Percentiles rank a stretch among this genome's conserved stretches.
These are phyloP conservation scores for Equus przewalskii DNA, from an alignment of 2,113 vertebrate genomes.

Conservation along the genomic window DNA sequence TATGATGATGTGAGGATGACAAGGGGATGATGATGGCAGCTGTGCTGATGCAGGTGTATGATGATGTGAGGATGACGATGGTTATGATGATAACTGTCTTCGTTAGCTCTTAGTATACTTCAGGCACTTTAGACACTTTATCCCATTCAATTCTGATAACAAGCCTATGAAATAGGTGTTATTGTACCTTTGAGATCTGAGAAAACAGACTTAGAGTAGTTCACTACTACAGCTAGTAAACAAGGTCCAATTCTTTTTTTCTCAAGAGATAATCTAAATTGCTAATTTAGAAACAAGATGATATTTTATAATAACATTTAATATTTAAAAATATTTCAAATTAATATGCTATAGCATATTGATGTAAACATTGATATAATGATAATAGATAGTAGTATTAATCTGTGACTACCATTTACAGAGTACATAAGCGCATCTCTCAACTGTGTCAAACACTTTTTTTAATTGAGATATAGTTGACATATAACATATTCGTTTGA, in stretches of 20 bases:
- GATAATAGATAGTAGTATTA: neutral
- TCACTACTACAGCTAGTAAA: neutral
- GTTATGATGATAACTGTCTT: neutral
- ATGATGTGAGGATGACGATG: neutral
- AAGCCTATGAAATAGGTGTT: neutral
- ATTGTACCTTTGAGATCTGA: neutral
- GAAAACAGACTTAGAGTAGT: neutral
- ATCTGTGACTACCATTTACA: neutral
- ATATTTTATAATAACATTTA: neutral
- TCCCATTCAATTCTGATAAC: neutral
- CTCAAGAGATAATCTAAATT: neutral
- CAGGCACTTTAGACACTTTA: neutral
- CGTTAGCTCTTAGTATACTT: neutral
- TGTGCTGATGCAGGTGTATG: neutral
- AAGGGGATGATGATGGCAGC: neutral
- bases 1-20: neutral
- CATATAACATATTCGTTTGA: neutral
- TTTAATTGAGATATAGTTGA: neutral
- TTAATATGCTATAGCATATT: neutral
- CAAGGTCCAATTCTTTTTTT: neutral
- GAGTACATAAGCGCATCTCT: neutral
- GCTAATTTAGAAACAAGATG: neutral
- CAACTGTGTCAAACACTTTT: neutral
- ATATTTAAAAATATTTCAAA: neutral
- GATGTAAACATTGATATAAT: neutral